Conservation (phyloP, 35 echinoderm and acorn worm genomes). For the Acanthaster planci region DNA sequence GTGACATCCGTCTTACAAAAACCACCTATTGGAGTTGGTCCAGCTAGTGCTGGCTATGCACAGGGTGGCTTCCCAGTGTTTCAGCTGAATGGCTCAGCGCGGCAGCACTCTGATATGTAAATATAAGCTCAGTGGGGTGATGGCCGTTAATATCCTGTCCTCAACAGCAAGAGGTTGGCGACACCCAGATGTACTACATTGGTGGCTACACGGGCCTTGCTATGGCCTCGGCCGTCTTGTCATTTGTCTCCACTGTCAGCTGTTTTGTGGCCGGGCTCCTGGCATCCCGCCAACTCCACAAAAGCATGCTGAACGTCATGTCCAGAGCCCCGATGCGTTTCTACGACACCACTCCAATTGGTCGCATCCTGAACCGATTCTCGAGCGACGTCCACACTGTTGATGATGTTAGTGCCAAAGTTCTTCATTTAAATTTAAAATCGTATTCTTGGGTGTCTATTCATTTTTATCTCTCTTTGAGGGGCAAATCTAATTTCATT, state of each 20-base stretch:
- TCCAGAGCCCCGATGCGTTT: slow-evolving; percentile 24
- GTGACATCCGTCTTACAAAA: no score
- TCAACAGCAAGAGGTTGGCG: not conserved
- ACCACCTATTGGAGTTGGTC: no score
- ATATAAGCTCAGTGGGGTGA: no score
- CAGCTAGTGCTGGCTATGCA: no score
- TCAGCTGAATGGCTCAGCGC: no score
- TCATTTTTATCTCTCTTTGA: not conserved
- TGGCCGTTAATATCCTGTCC: no score
- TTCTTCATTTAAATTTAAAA: not conserved
- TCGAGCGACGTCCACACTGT: slow-evolving; percentile 39
- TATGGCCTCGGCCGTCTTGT: not conserved
- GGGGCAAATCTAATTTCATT: not conserved
- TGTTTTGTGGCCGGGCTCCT: not conserved
- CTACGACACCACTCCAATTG: slow-evolving; percentile 64
- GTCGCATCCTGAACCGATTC: slow-evolving; percentile 57
- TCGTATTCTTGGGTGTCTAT: not conserved
- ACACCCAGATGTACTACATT: slow-evolving; percentile 13
- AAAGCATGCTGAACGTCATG: slow-evolving; percentile 1
- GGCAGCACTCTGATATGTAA: no score
- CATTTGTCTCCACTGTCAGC: slow-evolving; percentile 3
- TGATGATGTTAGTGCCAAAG: slow-evolving; percentile 45
- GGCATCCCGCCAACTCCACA: slow-evolving; percentile 6
- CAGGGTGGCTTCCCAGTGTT: no score
- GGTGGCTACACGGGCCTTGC: slow-evolving; percentile 4